phyloP scores from a whole-genome alignment of 23 tunicate genomes.

The Phallusia fumigata region DNA sequence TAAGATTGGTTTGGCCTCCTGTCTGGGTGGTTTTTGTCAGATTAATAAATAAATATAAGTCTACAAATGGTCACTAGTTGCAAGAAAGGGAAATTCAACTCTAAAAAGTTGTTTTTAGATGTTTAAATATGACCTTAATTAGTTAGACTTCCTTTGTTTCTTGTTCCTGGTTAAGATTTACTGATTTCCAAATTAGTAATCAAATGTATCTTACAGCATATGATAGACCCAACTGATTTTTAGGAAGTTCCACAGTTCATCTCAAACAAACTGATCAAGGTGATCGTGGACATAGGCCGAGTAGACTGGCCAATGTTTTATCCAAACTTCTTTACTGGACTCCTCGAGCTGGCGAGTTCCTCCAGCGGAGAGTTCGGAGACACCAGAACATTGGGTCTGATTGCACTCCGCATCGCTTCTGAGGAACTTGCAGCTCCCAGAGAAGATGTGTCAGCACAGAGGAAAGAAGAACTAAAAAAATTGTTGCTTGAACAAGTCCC shows the following conservation, averaged over 20 bases:
- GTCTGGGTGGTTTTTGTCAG: too few relatives aligned
- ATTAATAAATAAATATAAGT: too few relatives aligned
- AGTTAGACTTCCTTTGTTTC: not conserved
- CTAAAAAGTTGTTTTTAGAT: too few relatives aligned
- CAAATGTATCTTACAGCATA: too few relatives aligned
- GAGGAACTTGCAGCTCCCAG: conserved; percentile 80
- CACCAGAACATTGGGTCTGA: conserved; percentile 75
- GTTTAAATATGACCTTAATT: too few relatives aligned
- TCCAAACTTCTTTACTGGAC: conserved; percentile 66
- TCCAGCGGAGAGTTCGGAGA: conserved; percentile 44
- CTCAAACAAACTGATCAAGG: conserved; percentile 72
- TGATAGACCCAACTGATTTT: too few relatives aligned
- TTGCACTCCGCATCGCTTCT: conserved; percentile 80
- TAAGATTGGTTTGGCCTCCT: too few relatives aligned
- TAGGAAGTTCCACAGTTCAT: conserved; percentile 57
- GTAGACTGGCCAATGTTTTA: conserved; percentile 97
- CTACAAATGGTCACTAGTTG: too few relatives aligned
- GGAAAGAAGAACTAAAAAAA: conserved; percentile 67
- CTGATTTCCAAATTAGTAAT: too few relatives aligned
- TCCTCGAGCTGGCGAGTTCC: conserved; percentile 50
- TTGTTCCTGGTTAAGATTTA: too few relatives aligned
- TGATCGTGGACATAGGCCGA: conserved; percentile 85
- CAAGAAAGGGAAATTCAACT: too few relatives aligned
- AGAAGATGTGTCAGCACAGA: conserved; percentile 64
- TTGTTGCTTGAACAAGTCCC: conserved; percentile 69